Percentiles rank a stretch among this genome's conserved stretches.
These are phyloP conservation scores for Venustaconcha ellipsiformis DNA, from an alignment of 1,140 invertebrate species.

Conservation along the genomic window DNA sequence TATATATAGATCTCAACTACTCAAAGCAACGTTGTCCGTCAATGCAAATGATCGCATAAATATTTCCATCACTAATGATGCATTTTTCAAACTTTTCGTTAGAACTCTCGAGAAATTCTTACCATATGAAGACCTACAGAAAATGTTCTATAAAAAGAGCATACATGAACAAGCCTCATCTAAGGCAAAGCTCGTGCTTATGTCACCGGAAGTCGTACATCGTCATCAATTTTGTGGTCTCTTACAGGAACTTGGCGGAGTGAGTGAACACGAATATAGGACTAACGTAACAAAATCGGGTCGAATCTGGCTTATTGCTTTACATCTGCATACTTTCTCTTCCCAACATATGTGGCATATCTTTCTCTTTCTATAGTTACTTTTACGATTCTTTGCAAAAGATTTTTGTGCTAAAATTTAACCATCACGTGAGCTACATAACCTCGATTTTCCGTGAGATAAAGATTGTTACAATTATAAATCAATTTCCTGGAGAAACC, in stretches of 20 bases:
- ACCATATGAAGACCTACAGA: too few species aligned
- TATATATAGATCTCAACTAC: too few species aligned
- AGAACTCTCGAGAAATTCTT: too few species aligned
- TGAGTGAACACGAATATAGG: slow-evolving; percentile 29
- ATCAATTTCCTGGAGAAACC: neutral
- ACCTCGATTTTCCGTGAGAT: neutral
- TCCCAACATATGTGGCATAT: neutral
- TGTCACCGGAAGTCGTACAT: slow-evolving; percentile 25
- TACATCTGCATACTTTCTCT: neutral
- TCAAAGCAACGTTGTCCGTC: too few species aligned
- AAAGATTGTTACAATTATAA: neutral
- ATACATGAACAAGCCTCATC: too few species aligned
- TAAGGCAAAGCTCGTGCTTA: too few species aligned
- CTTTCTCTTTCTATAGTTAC: neutral
- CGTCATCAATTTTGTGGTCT: slow-evolving; percentile 40
- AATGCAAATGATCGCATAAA: too few species aligned
- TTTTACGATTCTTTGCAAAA: neutral
- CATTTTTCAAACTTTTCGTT: too few species aligned
- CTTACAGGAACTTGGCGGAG: slow-evolving; percentile 44
- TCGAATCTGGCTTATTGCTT: slow-evolving; percentile 11
- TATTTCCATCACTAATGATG: too few species aligned
- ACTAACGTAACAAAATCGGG: slow-evolving; percentile 15
- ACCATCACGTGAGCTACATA: neutral
- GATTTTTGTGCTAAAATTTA: neutral
- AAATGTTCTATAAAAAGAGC: too few species aligned